These are phyloP conservation scores for Fragum whitleyi DNA, from an alignment of 2,888 invertebrate genomes.

Conservation along the genomic window DNA sequence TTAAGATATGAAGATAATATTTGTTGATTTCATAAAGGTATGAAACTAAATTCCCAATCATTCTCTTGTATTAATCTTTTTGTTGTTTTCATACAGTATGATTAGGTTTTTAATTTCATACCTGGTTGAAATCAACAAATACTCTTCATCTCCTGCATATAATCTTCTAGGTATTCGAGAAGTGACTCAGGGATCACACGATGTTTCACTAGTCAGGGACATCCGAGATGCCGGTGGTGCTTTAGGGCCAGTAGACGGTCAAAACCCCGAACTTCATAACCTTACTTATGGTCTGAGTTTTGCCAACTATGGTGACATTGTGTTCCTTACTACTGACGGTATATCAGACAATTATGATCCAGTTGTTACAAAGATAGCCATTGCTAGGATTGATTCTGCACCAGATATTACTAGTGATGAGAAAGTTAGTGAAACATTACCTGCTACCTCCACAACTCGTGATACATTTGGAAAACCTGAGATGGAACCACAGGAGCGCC, in stretches of 20 bases:
- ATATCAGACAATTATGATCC: slow-evolving; percentile 96
- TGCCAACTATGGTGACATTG: slow-evolving; percentile 92
- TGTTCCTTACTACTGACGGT: slow-evolving; percentile 95
- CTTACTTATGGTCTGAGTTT: slow-evolving; percentile 93
- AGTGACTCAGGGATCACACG: slow-evolving; percentile 92
- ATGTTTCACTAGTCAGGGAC: slow-evolving; percentile 92
- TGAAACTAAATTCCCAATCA: no score
- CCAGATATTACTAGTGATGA: slow-evolving; percentile 27
- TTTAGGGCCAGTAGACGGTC: slow-evolving; percentile 93
- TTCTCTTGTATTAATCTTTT: no score
- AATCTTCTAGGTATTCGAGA: slow-evolving; percentile 89
- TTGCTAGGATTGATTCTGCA: slow-evolving; percentile 69
- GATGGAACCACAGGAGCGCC: slow-evolving; percentile 87
- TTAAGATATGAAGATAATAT: no score
- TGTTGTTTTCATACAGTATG: no score
- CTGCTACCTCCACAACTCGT: slow-evolving; percentile 47
- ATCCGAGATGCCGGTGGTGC: slow-evolving; percentile 96
- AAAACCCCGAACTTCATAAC: slow-evolving; percentile 93
- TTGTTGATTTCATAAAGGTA: no score
- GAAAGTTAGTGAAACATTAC: slow-evolving; percentile 58
- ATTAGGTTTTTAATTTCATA: no score
- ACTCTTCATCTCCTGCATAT: no score
- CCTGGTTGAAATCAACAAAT: no score
- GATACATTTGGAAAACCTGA: slow-evolving; percentile 79
- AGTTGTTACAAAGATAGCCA: slow-evolving; percentile 94